Evolutionary conservation across 1,140 invertebrate genomes (phyloP), one percentile per base, ranked within the genome.

Genomic region (Samia ricini): DNA sequence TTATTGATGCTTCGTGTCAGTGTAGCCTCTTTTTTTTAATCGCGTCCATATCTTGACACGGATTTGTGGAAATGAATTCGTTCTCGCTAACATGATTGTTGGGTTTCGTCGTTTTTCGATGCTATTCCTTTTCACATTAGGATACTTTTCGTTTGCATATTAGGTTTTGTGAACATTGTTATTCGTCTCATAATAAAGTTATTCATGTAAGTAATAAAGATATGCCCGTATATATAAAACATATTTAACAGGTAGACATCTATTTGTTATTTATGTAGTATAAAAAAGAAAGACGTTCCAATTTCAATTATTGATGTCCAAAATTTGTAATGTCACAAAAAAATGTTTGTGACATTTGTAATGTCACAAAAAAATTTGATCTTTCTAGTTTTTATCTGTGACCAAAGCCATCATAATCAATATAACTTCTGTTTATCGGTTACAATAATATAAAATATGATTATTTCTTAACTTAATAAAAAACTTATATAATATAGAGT

Each of bases 31-130:
- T 71, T 77, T 74, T 73, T 76, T 77, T 75, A 68, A 72, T 64
- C 55, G 72, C 64, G 66, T 74, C 77, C 71, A 72, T 77, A 68
- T 76, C 76, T 76, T 79, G 82, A 85, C 82, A 82, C 76, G 82
- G 79, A 82, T 82, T 82, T 82, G 79, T 82, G 73, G 76, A 78
- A 78, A 81, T 81, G 75, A 74, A 84, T 82, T 71, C 71, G 72
- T 69, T 65, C 67, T 64, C 33, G 33, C 33, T 15, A 15, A 42
- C 4, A 12, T 15, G 33, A 10, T 42, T 42, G 33, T 42, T 42
- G 12, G 10, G 33, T 12, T 12, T 15, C 3, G 7, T 8, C 15
- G 33, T 42, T 42, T 68, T 42, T 42, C 33, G 71, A 12, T 42
- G 33, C n/a, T 42, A 42, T 15, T 1, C 1, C 8, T 1, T 42